Percentiles rank a stretch among this genome's conserved stretches.
These are phyloP conservation scores for Agriopis leucophaearia DNA, from an alignment of 2,888 invertebrate species.

Conservation along the genomic window DNA sequence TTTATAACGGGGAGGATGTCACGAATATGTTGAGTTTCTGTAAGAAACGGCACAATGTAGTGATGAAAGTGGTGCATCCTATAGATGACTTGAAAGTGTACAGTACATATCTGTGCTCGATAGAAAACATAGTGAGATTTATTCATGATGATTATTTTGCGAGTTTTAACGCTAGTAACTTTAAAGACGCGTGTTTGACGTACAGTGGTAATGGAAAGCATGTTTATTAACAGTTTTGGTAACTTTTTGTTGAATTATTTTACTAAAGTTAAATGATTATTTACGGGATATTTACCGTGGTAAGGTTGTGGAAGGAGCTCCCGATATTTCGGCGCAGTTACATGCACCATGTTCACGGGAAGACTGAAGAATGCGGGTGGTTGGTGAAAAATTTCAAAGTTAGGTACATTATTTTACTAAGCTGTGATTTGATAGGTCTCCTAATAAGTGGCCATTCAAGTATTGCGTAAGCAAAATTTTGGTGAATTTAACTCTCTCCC, in stretches of 20 bases:
- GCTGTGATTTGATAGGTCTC: background rate
- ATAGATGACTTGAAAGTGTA: slow-evolving; percentile 68
- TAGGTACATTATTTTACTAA: slow-evolving; percentile 20
- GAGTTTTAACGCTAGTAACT: slow-evolving; percentile 94
- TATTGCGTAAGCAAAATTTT: too few species aligned
- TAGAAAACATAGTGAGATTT: slow-evolving; percentile 95
- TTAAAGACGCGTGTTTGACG: slow-evolving; percentile 92
- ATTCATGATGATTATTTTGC: slow-evolving; percentile 95
- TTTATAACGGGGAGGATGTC: slow-evolving; percentile 95
- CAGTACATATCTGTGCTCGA: slow-evolving; percentile 90
- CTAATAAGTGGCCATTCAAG: too few species aligned
- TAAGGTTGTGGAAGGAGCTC: too few species aligned
- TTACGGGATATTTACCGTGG: too few species aligned
- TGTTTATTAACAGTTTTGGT: slow-evolving; percentile 47
- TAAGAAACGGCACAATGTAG: slow-evolving; percentile 85
- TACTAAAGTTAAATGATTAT: too few species aligned
- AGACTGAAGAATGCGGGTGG: too few species aligned
- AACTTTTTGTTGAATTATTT: slow-evolving; percentile 36
- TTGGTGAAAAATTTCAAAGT: too few species aligned
- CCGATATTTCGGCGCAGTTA: too few species aligned
- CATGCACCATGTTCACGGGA: too few species aligned
- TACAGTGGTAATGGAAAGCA: slow-evolving; percentile 65
- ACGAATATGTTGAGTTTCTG: slow-evolving; percentile 94
- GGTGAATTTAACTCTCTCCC: too few species aligned
- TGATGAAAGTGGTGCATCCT: slow-evolving; percentile 76